Evolutionary conservation across 2,888 invertebrate species (phyloP).

Genomic region (Drosophila monieri): DNA sequence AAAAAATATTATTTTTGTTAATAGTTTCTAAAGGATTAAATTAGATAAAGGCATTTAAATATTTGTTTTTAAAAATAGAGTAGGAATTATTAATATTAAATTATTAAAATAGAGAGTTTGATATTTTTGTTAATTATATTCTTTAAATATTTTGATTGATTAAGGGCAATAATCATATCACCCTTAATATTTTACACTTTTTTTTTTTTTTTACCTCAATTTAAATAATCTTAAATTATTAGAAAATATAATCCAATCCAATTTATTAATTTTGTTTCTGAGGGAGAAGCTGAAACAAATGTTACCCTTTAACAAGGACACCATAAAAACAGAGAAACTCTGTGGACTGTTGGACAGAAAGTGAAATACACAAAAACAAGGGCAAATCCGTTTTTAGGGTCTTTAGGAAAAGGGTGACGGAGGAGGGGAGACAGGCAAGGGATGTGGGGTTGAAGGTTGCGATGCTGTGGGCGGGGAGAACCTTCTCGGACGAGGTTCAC

Average conservation of each 20-base stretch:
- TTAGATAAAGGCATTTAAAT: too few species aligned
- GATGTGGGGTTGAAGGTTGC: not conserved
- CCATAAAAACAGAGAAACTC: not conserved
- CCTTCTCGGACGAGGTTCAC: conserved; percentile 53
- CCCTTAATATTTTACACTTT: too few species aligned
- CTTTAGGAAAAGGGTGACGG: conserved; percentile 4
- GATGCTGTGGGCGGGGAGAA: conserved; percentile 19
- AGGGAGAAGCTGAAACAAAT: not conserved
- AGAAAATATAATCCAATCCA: not conserved
- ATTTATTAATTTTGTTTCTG: not conserved
- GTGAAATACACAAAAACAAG: conserved; percentile 18
- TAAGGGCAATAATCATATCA: too few species aligned
- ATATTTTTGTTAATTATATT: not conserved
- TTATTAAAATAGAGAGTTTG: too few species aligned
- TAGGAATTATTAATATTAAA: too few species aligned
- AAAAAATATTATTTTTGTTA: too few species aligned
- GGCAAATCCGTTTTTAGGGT: conserved; percentile 30
- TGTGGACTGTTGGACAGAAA: conserved; percentile 6
- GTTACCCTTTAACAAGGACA: not conserved
- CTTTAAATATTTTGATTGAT: too few species aligned
- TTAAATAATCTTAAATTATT: not conserved
- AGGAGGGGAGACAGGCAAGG: not conserved
- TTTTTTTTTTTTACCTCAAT: too few species aligned
- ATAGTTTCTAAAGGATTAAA: too few species aligned
- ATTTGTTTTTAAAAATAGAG: too few species aligned